A percentile compares a stretch with the other conserved stretches of the same genome.
Evolutionary conservation across 92 coral and sea anemone genomes (phyloP).

Genomic region (Epizoanthus ramosus): DNA sequence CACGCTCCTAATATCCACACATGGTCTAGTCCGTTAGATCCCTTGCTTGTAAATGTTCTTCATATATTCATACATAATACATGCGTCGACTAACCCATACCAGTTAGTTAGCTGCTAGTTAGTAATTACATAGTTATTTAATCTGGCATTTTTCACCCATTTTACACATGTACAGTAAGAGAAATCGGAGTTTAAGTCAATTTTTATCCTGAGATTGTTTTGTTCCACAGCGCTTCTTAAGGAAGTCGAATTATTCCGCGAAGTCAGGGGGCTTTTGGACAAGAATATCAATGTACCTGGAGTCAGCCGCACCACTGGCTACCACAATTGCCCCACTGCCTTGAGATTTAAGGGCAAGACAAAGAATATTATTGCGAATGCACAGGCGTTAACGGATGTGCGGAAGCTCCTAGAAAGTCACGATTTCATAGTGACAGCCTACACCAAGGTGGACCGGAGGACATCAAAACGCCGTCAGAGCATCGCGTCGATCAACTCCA

Average conservation of each 20-base stretch:
- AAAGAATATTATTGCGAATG: slow-evolving; percentile 41
- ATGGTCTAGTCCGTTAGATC: too few relatives aligned
- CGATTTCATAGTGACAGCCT: slow-evolving; percentile 71
- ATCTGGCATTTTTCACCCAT: too few relatives aligned
- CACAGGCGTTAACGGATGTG: slow-evolving; percentile 56
- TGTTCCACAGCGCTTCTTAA: slow-evolving; percentile 45
- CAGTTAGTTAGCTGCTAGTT: too few relatives aligned
- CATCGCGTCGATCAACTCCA: slow-evolving; percentile 53
- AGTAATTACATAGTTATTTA: too few relatives aligned
- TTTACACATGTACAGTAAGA: too few relatives aligned
- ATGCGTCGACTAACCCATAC: too few relatives aligned
- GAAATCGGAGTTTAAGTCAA: too few relatives aligned
- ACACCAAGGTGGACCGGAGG: slow-evolving; percentile 57
- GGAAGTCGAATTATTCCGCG: slow-evolving; percentile 63
- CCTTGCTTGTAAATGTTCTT: too few relatives aligned
- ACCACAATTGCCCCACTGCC: slow-evolving; percentile 52
- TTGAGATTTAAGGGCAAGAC: slow-evolving; percentile 40
- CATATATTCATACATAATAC: too few relatives aligned
- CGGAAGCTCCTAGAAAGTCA: slow-evolving; percentile 62
- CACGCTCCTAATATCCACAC: too few relatives aligned
- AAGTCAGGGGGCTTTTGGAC: slow-evolving; percentile 37
- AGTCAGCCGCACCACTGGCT: slow-evolving; percentile 53
- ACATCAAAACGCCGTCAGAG: too few relatives aligned
- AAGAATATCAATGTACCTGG: slow-evolving; percentile 47
- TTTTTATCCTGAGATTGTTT: too few relatives aligned